These are phyloP conservation scores for Phrynocephalus forsythii DNA, from an alignment of 2,797 vertebrate genomes.

Conservation along the genomic window DNA sequence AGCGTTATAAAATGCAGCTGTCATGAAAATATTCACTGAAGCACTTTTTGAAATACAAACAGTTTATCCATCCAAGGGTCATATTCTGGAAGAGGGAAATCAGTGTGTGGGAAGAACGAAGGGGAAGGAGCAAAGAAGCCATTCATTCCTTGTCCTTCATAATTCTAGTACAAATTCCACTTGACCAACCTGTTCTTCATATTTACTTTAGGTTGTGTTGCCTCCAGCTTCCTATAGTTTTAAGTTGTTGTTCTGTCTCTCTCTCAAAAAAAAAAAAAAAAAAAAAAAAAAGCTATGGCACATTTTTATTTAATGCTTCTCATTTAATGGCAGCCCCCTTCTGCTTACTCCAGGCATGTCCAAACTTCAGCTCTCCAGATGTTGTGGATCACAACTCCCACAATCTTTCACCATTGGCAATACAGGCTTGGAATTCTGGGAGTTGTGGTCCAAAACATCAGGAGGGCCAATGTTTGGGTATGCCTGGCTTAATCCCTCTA, in stretches of 20 bases:
- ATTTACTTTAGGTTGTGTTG: conserved; percentile 17
- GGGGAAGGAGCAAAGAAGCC: background rate
- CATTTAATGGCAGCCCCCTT: conserved; percentile 27
- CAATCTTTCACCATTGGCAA: too few relatives aligned
- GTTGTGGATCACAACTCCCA: too few relatives aligned
- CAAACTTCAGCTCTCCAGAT: too few relatives aligned
- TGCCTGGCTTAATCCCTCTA: too few relatives aligned
- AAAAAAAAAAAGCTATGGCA: conserved; percentile 1
- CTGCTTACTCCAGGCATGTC: background rate
- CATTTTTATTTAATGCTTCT: conserved; percentile 30
- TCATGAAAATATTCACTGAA: background rate
- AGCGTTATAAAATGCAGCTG: background rate
- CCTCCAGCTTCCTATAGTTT: conserved; percentile 9
- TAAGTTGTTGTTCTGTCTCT: background rate
- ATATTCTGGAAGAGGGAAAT: background rate
- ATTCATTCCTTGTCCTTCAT: background rate
- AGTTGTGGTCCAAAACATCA: too few relatives aligned
- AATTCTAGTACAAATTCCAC: background rate
- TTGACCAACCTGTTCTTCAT: background rate
- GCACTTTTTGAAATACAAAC: background rate
- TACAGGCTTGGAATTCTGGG: too few relatives aligned
- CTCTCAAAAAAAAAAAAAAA: too few relatives aligned
- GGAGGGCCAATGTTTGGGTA: too few relatives aligned
- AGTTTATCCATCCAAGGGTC: background rate
- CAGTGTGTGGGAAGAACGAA: background rate